Base-by-base conservation (phyloP, 1,140 invertebrate genomes). In the Hylaeus volcanicus region DNA sequence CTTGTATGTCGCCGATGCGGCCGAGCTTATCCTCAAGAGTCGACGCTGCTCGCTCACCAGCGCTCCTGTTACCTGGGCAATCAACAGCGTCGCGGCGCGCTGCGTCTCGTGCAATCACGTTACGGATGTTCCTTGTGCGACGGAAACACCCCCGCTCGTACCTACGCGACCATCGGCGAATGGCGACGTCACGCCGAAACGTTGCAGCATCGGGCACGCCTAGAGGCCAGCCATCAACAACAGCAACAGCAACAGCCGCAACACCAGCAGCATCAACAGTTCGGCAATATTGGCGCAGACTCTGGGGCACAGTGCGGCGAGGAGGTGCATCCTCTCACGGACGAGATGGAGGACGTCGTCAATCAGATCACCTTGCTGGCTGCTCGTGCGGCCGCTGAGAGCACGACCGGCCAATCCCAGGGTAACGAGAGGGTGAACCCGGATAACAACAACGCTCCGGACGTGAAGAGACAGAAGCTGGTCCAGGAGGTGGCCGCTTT, bases 1-100 rank as follows among this genome's bases (percentile, higher is more conserved):
- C 96, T 96, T 93, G 96, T 97, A 71, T 98, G 97, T 94, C 97
- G 97, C 89, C 96, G 97, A 89, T 98, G 97, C 92, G 96, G 97
- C 74, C 95, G 97, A 66, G 97, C 97, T 3, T 98, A 96, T 93
- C 95, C 96, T 1, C 95, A 95, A 61, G 96, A 96, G 71, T 95
- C 95, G n/a, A 95, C 95, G 5, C 94, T 97, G 66, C 93, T 96
- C 60, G 94, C 93, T 12, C 97, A 98, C 89, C 97, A 97, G 89
- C 93, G 95, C 1, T 95, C 94, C 68, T 96, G 96, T 89, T 96
- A 95, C 89, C 94, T 95, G 12, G 95, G 95, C 61, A 94, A 95
- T 85, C 94, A 96, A 92, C 94, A 96, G 70, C 90, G 95, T 68
- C 94, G 96, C 70, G 94, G 95, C 77, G 93, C 95, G 82, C 94